Evolutionary conservation across 2,888 invertebrate genomes (phyloP).

Genomic region (Eupithecia insigniata): DNA sequence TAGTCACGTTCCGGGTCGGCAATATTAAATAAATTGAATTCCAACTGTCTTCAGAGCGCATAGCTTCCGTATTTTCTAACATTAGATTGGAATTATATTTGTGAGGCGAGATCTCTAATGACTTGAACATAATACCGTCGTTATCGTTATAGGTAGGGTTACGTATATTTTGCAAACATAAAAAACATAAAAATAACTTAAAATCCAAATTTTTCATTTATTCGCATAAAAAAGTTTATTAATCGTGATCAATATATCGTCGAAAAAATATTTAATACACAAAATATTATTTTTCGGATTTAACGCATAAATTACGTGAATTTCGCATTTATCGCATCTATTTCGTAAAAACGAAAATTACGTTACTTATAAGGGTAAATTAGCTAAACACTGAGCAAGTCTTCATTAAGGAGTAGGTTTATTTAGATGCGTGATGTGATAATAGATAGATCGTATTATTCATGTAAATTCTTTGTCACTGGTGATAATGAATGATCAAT

Average conservation of each 20-base stretch:
- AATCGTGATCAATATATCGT: no score
- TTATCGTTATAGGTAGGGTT: not conserved
- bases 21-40: conserved; percentile 67
- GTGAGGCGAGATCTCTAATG: not conserved
- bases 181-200: no score
- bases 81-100: conserved; percentile 38
- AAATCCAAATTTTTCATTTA: no score
- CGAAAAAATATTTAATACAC: no score
- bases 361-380: no score
- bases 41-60: conserved; percentile 54
- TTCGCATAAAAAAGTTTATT: no score
- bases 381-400: not conserved
- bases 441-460: not conserved
- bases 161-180: no score
- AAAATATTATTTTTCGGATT: no score
- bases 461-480: not conserved
- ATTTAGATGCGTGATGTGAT: not conserved
- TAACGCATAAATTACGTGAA: no score
- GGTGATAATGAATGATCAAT: not conserved
- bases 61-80: conserved; percentile 50
- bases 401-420: not conserved
- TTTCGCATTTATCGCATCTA: no score
- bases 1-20: conserved; percentile 47
- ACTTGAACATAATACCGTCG: not conserved
- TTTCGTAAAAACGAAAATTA: no score